Percentiles rank a stretch among this genome's conserved stretches.
These are phyloP conservation scores for Cyprinodon brontotheroides DNA, from an alignment of 2,113 vertebrate genomes.

Conservation along the genomic window DNA sequence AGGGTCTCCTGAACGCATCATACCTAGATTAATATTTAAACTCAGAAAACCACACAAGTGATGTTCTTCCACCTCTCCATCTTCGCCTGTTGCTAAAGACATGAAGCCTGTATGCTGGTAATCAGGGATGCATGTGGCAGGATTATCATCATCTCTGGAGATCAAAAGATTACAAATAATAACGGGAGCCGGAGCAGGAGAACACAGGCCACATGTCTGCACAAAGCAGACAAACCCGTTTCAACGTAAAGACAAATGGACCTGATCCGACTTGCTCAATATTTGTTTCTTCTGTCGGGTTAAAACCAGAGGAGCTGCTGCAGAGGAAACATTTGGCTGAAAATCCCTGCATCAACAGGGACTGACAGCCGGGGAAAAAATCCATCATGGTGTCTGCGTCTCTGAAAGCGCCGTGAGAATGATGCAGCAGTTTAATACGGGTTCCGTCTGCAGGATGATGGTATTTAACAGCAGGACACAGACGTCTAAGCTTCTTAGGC, in stretches of 20 bases:
- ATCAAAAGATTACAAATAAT: slow-evolving; percentile 70
- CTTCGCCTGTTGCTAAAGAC: background rate
- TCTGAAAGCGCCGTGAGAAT: background rate
- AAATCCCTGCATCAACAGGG: slow-evolving; percentile 32
- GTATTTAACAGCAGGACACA: background rate
- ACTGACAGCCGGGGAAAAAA: background rate
- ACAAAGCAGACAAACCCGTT: background rate
- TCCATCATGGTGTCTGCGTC: background rate
- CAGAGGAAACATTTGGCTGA: slow-evolving; percentile 30
- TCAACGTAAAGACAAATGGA: background rate
- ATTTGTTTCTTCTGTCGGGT: slow-evolving; percentile 19
- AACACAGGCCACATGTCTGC: slow-evolving; percentile 14
- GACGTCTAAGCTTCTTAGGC: background rate
- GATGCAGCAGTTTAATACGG: background rate
- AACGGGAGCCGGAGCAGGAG: slow-evolving; percentile 26
- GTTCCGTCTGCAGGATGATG: background rate
- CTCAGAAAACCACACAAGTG: no score
- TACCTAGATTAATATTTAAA: no score
- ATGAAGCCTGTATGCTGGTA: slow-evolving; percentile 34
- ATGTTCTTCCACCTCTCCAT: background rate
- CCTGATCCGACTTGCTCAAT: background rate
- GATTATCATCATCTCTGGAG: slow-evolving; percentile 68
- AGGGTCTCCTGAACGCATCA: no score
- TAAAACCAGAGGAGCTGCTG: slow-evolving; percentile 4
- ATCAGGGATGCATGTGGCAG: slow-evolving; percentile 60